Evolutionary conservation across 2,113 vertebrate genomes (phyloP).

Genomic region (Jaculus jaculus): DNA sequence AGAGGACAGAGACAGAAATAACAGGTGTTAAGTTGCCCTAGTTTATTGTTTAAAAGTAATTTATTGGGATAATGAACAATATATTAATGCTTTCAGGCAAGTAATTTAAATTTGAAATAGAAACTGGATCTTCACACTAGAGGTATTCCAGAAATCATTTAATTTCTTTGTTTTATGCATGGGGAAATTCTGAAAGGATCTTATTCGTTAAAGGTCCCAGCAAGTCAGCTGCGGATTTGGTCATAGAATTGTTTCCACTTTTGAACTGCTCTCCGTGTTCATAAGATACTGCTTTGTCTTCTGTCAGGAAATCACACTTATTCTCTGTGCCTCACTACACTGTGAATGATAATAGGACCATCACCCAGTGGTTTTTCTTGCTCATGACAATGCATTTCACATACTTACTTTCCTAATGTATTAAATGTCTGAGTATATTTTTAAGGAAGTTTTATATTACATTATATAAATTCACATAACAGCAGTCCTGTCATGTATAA

Average conservation of each 20-base stretch:
- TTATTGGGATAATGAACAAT: slow-evolving; percentile 24
- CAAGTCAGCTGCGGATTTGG: background rate
- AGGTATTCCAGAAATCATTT: background rate
- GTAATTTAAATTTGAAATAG: slow-evolving; percentile 4
- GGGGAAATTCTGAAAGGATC: background rate
- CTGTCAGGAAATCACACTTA: background rate
- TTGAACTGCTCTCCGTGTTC: background rate
- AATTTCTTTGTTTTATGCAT: background rate
- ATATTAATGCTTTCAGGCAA: background rate
- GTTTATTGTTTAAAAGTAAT: slow-evolving; percentile 1
- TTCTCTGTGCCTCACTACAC: background rate
- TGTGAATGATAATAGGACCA: no score
- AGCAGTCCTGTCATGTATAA: background rate
- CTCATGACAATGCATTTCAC: background rate
- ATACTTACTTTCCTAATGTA: background rate
- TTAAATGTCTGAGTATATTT: background rate
- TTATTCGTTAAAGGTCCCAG: background rate
- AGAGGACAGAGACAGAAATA: no score
- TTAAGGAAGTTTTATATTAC: background rate
- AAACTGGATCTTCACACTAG: background rate
- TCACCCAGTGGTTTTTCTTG: accelerated
- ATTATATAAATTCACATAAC: background rate
- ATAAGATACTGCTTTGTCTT: no score
- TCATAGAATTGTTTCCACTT: background rate
- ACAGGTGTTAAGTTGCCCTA: background rate